phyloP scores from a whole-genome alignment of 2,797 vertebrate genomes.

The Brachyrhaphis roseni region DNA sequence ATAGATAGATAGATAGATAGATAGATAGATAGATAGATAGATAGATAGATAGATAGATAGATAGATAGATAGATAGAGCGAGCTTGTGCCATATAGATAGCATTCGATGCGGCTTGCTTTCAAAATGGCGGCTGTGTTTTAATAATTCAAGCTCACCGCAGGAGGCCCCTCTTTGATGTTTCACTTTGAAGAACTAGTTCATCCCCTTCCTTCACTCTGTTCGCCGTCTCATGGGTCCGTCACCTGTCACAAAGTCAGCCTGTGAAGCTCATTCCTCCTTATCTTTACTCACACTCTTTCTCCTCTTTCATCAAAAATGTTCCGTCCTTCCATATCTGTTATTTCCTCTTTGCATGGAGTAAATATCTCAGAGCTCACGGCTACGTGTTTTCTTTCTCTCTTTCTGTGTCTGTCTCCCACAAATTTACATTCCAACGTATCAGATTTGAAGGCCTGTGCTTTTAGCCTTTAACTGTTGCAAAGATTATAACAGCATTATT shows the following conservation, averaged over 20 bases:
- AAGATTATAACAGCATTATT: constrained; percentile 3
- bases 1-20: not conserved
- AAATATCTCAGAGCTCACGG: not conserved
- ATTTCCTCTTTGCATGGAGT: not conserved
- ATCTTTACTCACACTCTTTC: not conserved
- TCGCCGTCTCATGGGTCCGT: constrained; percentile 26
- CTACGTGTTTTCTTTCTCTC: not conserved
- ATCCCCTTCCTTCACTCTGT: constrained; percentile 31
- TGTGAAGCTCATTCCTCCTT: not conserved
- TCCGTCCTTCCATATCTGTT: not conserved
- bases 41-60: constrained; percentile 5
- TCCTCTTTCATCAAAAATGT: not conserved
- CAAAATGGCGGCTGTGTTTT: constrained; percentile 49
- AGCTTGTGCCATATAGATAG: constrained; percentile 8
- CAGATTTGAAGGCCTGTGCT: not conserved
- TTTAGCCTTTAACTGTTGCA: not conserved
- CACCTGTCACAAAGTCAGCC: constrained; percentile 14
- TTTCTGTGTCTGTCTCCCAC: not conserved
- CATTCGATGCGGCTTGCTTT: constrained; percentile 11
- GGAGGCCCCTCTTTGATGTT: constrained; percentile 66
- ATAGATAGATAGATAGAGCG: constrained; percentile 74
- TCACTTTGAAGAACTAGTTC: constrained; percentile 61
- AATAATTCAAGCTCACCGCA: constrained; percentile 65
- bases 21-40: not conserved
- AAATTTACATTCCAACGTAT: not conserved